phyloP scores from a whole-genome alignment of 2,888 invertebrate genomes.

The Leucoptera coffeella region DNA sequence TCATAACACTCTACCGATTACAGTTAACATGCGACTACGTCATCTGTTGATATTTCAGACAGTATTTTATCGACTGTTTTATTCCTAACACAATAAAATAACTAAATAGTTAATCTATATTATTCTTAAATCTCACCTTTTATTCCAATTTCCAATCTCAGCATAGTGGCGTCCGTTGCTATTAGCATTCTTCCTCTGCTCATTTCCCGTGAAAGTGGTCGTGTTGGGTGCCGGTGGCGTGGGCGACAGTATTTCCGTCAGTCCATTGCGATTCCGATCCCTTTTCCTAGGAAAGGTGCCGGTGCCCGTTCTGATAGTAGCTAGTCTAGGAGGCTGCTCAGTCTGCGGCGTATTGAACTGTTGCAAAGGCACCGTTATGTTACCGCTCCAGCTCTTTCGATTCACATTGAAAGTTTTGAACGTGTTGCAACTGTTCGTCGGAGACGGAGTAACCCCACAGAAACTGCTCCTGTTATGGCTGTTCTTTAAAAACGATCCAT shows the following conservation, averaged over 20 bases:
- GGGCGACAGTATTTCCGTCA: slow-evolving; percentile 45
- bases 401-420: slow-evolving; percentile 46
- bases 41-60: no score
- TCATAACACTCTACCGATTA: background rate
- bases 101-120: no score
- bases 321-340: slow-evolving; percentile 34
- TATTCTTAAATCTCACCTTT: slow-evolving; percentile 27
- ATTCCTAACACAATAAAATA: no score
- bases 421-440: slow-evolving; percentile 33
- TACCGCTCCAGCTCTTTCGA: slow-evolving; percentile 51
- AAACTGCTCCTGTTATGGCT: slow-evolving; percentile 49
- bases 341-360: slow-evolving; percentile 26
- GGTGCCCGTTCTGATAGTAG: slow-evolving; percentile 42
- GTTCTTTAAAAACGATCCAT: slow-evolving; percentile 46
- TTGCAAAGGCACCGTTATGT: slow-evolving; percentile 44
- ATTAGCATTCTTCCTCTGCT: slow-evolving; percentile 45
- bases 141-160: slow-evolving; percentile 55
- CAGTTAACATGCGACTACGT: no score
- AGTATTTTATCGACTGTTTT: no score
- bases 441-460: slow-evolving; percentile 40
- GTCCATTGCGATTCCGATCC: slow-evolving; percentile 36
- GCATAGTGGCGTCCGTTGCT: slow-evolving; percentile 51
- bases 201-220: slow-evolving; percentile 47
- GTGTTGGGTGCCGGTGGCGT: slow-evolving; percentile 45
- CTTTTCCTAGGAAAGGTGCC: slow-evolving; percentile 46